phyloP scores from a whole-genome alignment of 35 echinoderm and acorn worm genomes.

The Strongylocentrotus purpuratus region DNA sequence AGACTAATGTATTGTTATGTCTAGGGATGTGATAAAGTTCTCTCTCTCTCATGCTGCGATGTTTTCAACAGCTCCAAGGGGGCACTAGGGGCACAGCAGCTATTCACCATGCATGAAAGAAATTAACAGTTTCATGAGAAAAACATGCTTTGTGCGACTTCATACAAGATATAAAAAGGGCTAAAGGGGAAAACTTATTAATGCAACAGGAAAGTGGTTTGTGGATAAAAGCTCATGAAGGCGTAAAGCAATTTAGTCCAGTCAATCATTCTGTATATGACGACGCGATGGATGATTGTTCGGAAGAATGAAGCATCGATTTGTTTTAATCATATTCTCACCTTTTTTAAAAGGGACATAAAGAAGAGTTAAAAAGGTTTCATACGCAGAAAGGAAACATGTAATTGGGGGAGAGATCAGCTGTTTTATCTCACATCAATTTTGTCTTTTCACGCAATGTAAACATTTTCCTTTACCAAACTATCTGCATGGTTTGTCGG shows the following conservation, averaged over 20 bases:
- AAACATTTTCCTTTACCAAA: no score
- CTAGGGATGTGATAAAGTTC: not conserved
- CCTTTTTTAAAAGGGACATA: not conserved
- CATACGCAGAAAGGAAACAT: not conserved
- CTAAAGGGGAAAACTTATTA: not conserved
- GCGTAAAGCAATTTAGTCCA: not conserved
- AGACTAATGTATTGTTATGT: not conserved
- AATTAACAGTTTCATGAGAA: constrained; percentile 15
- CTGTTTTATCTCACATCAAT: no score
- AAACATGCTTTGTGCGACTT: not conserved
- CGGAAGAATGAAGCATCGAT: not conserved
- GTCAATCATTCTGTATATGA: not conserved
- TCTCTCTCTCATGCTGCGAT: not conserved
- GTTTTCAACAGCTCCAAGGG: constrained; percentile 8
- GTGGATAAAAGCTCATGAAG: not conserved
- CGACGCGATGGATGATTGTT: not conserved
- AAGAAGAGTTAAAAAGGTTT: not conserved
- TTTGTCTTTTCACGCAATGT: no score
- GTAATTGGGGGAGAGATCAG: no score
- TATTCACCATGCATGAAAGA: not conserved
- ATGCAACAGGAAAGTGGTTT: not conserved
- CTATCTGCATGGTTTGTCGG: not conserved
- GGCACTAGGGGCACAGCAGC: not conserved
- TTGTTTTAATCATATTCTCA: not conserved
- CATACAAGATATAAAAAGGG: not conserved